Conservation (phyloP, 2,113 vertebrate species). For the Calyptommatus sinebrachiatus region DNA sequence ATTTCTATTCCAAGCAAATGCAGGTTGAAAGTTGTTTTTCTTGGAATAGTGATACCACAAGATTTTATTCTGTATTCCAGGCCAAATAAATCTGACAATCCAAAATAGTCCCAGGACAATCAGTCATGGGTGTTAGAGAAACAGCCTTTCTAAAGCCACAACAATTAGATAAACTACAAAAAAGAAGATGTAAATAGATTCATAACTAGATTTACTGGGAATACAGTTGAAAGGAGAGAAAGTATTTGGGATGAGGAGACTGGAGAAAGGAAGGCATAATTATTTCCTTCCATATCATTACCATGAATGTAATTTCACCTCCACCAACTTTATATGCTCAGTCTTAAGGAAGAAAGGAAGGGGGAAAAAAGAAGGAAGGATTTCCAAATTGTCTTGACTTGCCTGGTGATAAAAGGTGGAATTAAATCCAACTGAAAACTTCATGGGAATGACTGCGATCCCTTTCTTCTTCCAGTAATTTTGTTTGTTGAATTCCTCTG, state of each 20-base stretch:
- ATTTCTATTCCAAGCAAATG: too few relatives aligned
- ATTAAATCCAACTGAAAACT: constrained; percentile 77
- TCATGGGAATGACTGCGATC: constrained; percentile 78
- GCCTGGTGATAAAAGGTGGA: constrained; percentile 79
- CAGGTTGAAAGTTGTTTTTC: too few relatives aligned
- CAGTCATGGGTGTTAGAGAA: too few relatives aligned
- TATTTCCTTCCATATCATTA: background rate
- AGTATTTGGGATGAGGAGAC: background rate
- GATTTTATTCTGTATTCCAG: too few relatives aligned
- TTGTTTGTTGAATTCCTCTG: constrained; percentile 76
- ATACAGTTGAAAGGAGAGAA: background rate
- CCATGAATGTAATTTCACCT: background rate
- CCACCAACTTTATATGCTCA: background rate
- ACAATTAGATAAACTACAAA: background rate
- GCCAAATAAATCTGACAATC: too few relatives aligned
- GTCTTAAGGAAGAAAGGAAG: background rate
- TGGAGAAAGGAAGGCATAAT: background rate
- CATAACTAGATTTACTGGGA: background rate
- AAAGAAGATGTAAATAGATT: background rate
- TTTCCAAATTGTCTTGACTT: background rate
- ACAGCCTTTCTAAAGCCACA: too few relatives aligned
- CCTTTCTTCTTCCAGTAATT: constrained; percentile 86
- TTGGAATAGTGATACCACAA: too few relatives aligned
- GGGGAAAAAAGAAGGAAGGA: background rate
- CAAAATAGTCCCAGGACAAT: too few relatives aligned